Evolutionary conservation across 2,888 invertebrate genomes (phyloP), one percentile per base, ranked within the genome.

Genomic region (Drosophila atripex): DNA sequence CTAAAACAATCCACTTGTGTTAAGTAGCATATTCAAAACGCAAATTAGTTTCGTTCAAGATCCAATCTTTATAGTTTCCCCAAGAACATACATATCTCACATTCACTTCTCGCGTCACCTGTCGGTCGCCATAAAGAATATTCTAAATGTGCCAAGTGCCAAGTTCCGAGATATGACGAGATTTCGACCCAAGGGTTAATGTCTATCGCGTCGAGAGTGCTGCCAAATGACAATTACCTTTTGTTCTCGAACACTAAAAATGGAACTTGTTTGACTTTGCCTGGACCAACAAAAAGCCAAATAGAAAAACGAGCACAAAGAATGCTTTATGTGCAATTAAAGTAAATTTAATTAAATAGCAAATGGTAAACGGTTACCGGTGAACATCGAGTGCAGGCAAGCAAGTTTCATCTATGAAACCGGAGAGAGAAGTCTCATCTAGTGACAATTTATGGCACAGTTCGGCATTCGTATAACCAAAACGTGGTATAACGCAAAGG

Each of bases 301-400:
- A 64, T 46, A 35, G 47, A 55, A 54, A 38, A 46, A 57, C 58
- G 55, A 65, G 60, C 56, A 68, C 57, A n/a, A 61, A 70, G 70
- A 75, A 76, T 77, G 72, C 64, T 86, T 87, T 61, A 78, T 80
- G 73, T 72, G 85, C 51, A 76, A 85, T 83, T 87, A 80, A 83
- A 78, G 76, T 82, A 79, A 79, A 86, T 82, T 88, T 78, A 84
- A 88, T 88, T 78, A 78, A 82, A 75, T 59, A 58, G 72, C 60
- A 47, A 69, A 28, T 28, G 28, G 28, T 28, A 28, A 54, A 41
- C 46, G 46, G 18, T 14, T 12, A 51, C 30, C 45, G 9, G 28
- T 9, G 9, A 28, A 25, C 52, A 16, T 52, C 32, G 41, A 60
- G 39, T 74, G 71, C 74, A 75, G 56, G 72, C 41, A 55, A 56